Evolutionary conservation across 2,888 invertebrate species (phyloP), one percentile per base, ranked within the genome.

Genomic region (Tortricodes alternella): DNA sequence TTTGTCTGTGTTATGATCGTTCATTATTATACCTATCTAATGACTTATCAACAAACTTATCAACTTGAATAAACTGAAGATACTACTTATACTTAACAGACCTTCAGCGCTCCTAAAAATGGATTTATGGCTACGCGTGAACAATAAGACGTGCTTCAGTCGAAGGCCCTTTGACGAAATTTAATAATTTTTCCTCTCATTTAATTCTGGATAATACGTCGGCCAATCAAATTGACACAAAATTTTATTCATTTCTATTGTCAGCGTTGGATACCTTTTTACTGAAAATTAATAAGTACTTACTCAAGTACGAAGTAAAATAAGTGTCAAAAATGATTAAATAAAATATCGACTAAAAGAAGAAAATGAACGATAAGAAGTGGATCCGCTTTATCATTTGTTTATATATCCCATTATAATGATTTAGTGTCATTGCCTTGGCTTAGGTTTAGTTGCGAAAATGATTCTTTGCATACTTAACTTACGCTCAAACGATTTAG

Each of bases 41-140:
- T n/a, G n/a, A n/a, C n/a, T n/a, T n/a, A n/a, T n/a, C n/a, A n/a
- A n/a, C n/a, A n/a, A n/a, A n/a, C n/a, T n/a, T n/a, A n/a, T n/a
- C n/a, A n/a, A n/a, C 35, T 15, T 51, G 37, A 53, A 37, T 46
- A 19, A 21, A 38, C n/a, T 46, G 15, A 43, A 16, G 27, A 23
- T 23, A 29, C 23, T 11, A 44, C 24, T 44, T 18, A 41, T 24
- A 53, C 21, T 35, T 37, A 0, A n/a, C 15, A 52, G 49, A 19
- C 53, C 53, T 53, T 48, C 34, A 34, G 39, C 39, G 32, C 29
- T 16, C 43, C 51, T 43, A 44, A 52, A 35, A 27, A 34, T 46
- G n/a, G 15, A 55, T 55, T 48, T 41, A 55, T 41, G 34, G 18
- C 53, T 19, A 55, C 34, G 15, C 48, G 39, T 21, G 24, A 41